phyloP scores from a whole-genome alignment of 2,888 invertebrate genomes.

The Phoronis australis region DNA sequence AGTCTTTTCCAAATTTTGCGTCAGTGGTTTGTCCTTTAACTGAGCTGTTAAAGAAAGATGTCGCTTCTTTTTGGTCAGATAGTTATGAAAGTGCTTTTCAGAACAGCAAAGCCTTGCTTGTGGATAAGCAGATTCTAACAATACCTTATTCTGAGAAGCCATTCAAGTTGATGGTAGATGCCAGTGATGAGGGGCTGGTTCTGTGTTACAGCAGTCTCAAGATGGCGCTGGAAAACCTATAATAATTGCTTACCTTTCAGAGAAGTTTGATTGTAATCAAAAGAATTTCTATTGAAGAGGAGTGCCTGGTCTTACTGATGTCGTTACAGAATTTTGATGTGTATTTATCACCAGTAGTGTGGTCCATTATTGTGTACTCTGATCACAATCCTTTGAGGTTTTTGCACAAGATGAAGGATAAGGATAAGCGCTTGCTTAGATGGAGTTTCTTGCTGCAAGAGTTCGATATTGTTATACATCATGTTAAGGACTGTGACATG shows the following conservation, averaged over 20 bases:
- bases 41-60: no score
- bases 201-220: conserved; percentile 20
- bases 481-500: conserved; percentile 12
- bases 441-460: conserved; percentile 16
- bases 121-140: conserved; percentile 11
- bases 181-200: conserved; percentile 20
- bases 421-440: conserved; percentile 10
- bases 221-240: conserved; percentile 15
- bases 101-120: conserved; percentile 22
- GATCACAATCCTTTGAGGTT: conserved; percentile 20
- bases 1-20: no score
- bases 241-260: conserved; percentile 19
- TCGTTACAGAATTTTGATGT: no score
- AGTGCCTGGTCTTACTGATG: no score
- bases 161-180: no score
- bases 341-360: no score
- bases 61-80: conserved; percentile 30
- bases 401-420: conserved; percentile 15
- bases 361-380: conserved; percentile 13
- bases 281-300: no score
- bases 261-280: conserved; percentile 17
- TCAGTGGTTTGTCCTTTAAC: no score
- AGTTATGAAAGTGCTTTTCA: conserved; percentile 30
- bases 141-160: conserved; percentile 18
- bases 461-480: conserved; percentile 12